Evolutionary conservation across 2,797 vertebrate genomes (phyloP).

Genomic region (Takifugu ocellatus): DNA sequence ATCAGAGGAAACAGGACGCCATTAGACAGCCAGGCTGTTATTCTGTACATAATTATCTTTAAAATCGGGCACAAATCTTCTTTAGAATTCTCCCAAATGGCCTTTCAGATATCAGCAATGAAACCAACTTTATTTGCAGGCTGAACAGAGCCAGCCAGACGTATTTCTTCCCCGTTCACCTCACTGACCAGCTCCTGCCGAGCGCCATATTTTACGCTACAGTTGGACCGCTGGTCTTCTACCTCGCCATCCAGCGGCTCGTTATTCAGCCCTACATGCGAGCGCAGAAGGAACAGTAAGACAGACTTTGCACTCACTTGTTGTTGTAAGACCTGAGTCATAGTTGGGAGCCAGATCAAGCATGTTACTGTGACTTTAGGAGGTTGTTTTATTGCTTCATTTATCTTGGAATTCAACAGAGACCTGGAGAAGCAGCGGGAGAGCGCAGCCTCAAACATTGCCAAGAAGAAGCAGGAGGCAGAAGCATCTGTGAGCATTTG

Average conservation of each 20-base stretch:
- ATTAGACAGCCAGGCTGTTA: neutral
- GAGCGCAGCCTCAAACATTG: constrained; percentile 84
- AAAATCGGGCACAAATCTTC: neutral
- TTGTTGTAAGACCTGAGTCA: constrained; percentile 29
- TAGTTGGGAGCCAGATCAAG: constrained; percentile 25
- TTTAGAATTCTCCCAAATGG: neutral
- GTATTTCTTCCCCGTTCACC: constrained; percentile 95
- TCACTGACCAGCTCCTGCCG: constrained; percentile 96
- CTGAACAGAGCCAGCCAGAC: constrained; percentile 98
- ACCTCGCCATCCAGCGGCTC: constrained; percentile 91
- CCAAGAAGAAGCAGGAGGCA: constrained; percentile 93
- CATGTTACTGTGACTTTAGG: constrained; percentile 47
- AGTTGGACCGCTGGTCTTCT: constrained; percentile 89
- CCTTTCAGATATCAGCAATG: constrained; percentile 21
- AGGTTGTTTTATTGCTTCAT: constrained; percentile 47
- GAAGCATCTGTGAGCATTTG: constrained; percentile 87
- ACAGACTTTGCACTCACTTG: constrained; percentile 19
- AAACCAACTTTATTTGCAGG: constrained; percentile 64
- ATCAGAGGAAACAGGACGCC: neutral
- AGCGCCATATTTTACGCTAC: constrained; percentile 98
- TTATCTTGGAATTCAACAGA: constrained; percentile 67
- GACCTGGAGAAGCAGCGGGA: constrained; percentile 94
- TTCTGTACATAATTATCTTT: neutral
- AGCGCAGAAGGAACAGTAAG: constrained; percentile 93
- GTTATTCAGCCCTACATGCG: constrained; percentile 92